Percentiles rank a stretch among this genome's conserved stretches.
These are phyloP conservation scores for Microplitis demolitor DNA, from an alignment of 1,140 invertebrate genomes.

Conservation along the genomic window DNA sequence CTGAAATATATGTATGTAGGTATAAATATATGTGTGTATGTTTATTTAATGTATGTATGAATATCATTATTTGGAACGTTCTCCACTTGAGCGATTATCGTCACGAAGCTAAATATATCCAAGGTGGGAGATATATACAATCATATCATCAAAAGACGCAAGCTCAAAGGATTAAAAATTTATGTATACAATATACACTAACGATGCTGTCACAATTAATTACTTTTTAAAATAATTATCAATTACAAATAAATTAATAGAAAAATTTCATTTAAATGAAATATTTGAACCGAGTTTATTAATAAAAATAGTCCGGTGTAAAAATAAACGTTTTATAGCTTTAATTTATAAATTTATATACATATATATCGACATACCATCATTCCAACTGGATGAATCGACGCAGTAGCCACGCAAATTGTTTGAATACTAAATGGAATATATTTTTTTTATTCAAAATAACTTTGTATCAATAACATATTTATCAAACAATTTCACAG, in stretches of 20 bases:
- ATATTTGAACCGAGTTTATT: no score
- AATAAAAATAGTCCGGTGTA: no score
- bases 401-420: background rate
- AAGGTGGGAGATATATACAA: no score
- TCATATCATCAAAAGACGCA: no score
- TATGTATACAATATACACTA: no score
- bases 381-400: slow-evolving; percentile 49
- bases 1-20: background rate
- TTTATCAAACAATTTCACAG: no score
- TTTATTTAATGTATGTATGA: background rate
- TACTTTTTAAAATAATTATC: no score
- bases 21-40: background rate
- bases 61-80: slow-evolving; percentile 29
- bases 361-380: slow-evolving; percentile 49
- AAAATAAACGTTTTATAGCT: background rate
- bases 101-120: slow-evolving; percentile 34
- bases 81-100: slow-evolving; percentile 29
- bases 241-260: no score
- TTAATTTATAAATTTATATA: background rate
- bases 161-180: background rate
- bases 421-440: background rate
- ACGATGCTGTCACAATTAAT: no score
- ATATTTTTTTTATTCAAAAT: no score
- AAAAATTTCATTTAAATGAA: no score
- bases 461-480: no score